Base-by-base conservation (phyloP, 1,140 invertebrate genomes). In the Polypedilum vanderplanki region DNA sequence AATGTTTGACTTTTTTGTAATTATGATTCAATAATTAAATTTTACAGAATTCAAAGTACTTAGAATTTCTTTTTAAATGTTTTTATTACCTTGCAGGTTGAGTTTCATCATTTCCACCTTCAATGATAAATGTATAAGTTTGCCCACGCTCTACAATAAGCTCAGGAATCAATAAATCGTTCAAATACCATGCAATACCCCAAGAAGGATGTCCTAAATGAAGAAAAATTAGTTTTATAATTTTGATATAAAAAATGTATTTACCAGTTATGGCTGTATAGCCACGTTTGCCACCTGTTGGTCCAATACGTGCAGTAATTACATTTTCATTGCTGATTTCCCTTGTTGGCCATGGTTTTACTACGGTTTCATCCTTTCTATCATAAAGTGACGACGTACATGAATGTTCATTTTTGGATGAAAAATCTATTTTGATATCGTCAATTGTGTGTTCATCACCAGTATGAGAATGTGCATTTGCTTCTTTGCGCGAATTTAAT, bases 101-200 rank as follows among this genome's bases (percentile, higher is more conserved):
- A 18, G 86, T 83, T 41, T 85, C 82, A 79, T 91, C 87, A 74
- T 88, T 87, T 77, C 93, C 93, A 77, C 92, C 92, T 84, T 95
- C 92, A 1, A 95, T 89, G 15, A 88, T 84, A 80, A 97, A 98
- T 64, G 90, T 93, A 83, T 98, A 98, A 0, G 91, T 96, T 82
- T 91, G 86, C 40, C 94, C 95, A 75, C 95, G 84, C 81, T 95
- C 92, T 57, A 98, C 91, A 74, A 91, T 93, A 7, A 98, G 85
- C 81, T 97, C 94, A 0, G 96, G 95, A 77, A 95, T 94, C 7
- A 98, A 85, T 77, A 89, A 84, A 78, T 95, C 94, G 82, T 98
- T 97, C 78, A 98, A 91, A 84, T 96, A 98, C 93, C 94, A 98
- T 9, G 93, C 93, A 77, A 96, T 93, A 41, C 93, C 94, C 89